Conservation (phyloP, 2,888 invertebrate species). For the Gnatocerus cornutus region DNA sequence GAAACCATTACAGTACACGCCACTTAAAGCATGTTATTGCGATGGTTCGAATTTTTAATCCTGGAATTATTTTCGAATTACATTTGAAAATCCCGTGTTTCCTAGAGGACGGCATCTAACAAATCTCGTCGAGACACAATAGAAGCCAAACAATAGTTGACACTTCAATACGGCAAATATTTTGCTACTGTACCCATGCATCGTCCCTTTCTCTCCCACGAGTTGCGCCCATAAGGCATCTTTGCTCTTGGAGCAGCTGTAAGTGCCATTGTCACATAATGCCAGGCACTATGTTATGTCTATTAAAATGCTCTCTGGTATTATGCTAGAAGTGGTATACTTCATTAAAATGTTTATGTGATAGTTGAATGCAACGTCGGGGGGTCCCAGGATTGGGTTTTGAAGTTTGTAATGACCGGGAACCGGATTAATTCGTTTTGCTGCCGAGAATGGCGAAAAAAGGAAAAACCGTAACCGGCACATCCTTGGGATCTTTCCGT, state of each 20-base stretch:
- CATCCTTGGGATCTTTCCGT: background rate
- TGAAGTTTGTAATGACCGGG: slow-evolving; percentile 54
- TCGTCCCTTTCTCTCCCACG: slow-evolving; percentile 58
- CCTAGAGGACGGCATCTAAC: slow-evolving; percentile 63
- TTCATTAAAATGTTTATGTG: slow-evolving; percentile 71
- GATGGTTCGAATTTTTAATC: slow-evolving; percentile 56
- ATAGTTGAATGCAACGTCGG: slow-evolving; percentile 65
- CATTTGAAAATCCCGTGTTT: slow-evolving; percentile 57
- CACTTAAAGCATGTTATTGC: slow-evolving; percentile 56
- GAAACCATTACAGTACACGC: slow-evolving; percentile 50
- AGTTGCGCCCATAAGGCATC: slow-evolving; percentile 52
- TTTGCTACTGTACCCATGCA: slow-evolving; percentile 65
- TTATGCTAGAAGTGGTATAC: slow-evolving; percentile 69
- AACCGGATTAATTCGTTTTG: slow-evolving; percentile 47
- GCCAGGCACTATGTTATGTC: slow-evolving; percentile 67
- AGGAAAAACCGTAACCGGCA: background rate
- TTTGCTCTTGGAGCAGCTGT: slow-evolving; percentile 65
- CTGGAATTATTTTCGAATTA: slow-evolving; percentile 63
- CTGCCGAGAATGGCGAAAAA: slow-evolving; percentile 4
- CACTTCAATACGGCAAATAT: slow-evolving; percentile 72
- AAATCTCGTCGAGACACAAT: slow-evolving; percentile 69
- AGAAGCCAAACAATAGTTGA: slow-evolving; percentile 69
- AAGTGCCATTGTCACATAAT: slow-evolving; percentile 67
- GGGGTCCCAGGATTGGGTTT: slow-evolving; percentile 62
- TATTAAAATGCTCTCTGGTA: slow-evolving; percentile 70